Percentiles rank a stretch among this genome's conserved stretches.
Evolutionary conservation across 2,113 vertebrate genomes (phyloP).

Genomic region (Syngnathus floridae): DNA sequence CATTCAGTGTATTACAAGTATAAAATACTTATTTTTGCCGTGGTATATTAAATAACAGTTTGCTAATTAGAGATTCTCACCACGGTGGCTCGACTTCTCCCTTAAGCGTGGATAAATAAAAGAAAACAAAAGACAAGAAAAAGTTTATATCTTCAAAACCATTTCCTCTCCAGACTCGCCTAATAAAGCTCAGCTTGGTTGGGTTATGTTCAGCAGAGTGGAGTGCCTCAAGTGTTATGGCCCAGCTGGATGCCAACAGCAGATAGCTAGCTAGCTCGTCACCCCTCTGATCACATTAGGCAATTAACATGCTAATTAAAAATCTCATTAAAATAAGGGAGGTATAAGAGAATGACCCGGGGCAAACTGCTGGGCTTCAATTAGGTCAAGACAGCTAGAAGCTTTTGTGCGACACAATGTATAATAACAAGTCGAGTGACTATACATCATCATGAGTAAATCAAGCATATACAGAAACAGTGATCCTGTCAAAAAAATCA

Average conservation of each 20-base stretch:
- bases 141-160: slow-evolving; percentile 7
- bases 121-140: not conserved
- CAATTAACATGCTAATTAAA: slow-evolving; percentile 80
- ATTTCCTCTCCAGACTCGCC: slow-evolving; percentile 44
- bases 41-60: slow-evolving; percentile 19
- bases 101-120: slow-evolving; percentile 20
- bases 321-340: slow-evolving; percentile 76
- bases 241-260: slow-evolving; percentile 59
- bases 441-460: not conserved
- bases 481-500: not conserved
- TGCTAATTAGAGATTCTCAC: slow-evolving; percentile 31
- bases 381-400: slow-evolving; percentile 64
- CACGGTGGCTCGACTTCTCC: slow-evolving; percentile 3
- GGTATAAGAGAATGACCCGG: slow-evolving; percentile 65
- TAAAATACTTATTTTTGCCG: not conserved
- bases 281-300: slow-evolving; percentile 67
- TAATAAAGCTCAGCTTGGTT: slow-evolving; percentile 27
- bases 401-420: slow-evolving; percentile 34
- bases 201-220: slow-evolving; percentile 40
- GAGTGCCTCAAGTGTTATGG: slow-evolving; percentile 44
- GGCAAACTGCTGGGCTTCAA: slow-evolving; percentile 67
- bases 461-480: not conserved
- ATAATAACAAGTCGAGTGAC: slow-evolving; percentile 12
- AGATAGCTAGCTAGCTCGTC: slow-evolving; percentile 61
- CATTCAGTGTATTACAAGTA: not conserved